phyloP scores from a whole-genome alignment of 2,113 vertebrate genomes.

The Ammodytes marinus region DNA sequence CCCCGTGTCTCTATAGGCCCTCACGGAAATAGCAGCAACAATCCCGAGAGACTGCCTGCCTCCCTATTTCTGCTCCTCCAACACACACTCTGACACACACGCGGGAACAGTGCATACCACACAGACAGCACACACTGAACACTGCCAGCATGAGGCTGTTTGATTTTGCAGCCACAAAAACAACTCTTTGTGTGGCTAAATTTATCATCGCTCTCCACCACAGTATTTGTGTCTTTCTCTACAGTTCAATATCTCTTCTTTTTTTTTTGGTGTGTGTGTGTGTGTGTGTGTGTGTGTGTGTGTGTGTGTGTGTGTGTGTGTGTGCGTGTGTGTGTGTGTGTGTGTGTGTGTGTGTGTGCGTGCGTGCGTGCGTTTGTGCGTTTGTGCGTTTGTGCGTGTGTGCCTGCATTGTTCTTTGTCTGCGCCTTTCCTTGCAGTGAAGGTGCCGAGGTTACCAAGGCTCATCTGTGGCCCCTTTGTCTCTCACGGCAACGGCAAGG shows the following conservation, averaged over 20 bases:
- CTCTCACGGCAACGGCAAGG: conserved; percentile 82
- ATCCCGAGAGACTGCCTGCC: conserved; percentile 66
- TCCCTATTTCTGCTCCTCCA: conserved; percentile 66
- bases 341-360: background rate
- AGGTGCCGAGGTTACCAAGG: conserved; percentile 81
- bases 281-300: conserved; percentile 31
- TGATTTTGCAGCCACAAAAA: conserved; percentile 80
- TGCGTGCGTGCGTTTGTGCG: background rate
- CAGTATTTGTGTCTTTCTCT: conserved; percentile 73
- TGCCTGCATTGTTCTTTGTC: conserved; percentile 74
- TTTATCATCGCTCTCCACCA: conserved; percentile 77
- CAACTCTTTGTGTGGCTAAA: conserved; percentile 80
- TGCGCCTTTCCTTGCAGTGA: conserved; percentile 66
- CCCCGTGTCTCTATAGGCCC: conserved; percentile 57
- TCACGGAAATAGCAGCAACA: conserved; percentile 62
- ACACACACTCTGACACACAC: conserved; percentile 50
- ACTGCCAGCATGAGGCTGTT: conserved; percentile 76
- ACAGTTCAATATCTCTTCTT: conserved; percentile 71
- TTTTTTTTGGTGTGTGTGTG: conserved; percentile 22
- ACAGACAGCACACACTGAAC: conserved; percentile 50
- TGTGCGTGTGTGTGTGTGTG: conserved; percentile 6
- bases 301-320: background rate
- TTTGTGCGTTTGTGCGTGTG: conserved; percentile 33
- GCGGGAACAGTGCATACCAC: conserved; percentile 61
- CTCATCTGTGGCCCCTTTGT: conserved; percentile 85